phyloP scores from a whole-genome alignment of 64 coral and sea anemone genomes.

The Pocillopora damicornis region DNA sequence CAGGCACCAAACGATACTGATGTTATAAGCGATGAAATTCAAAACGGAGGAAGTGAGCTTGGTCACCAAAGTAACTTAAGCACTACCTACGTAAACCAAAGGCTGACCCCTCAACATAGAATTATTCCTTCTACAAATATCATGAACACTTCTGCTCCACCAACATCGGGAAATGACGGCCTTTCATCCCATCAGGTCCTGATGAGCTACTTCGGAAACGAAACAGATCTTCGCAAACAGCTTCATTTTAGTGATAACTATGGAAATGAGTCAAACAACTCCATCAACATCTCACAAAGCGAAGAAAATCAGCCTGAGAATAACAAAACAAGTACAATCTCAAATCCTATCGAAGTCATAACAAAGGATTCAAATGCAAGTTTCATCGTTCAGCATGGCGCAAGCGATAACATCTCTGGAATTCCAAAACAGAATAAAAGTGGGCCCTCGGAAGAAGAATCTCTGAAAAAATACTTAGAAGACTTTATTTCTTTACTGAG shows the following conservation, averaged over 20 bases:
- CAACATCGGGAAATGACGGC: neutral
- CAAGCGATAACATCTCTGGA: neutral
- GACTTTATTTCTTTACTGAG: conserved; percentile 18
- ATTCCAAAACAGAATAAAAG: neutral
- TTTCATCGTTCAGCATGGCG: neutral
- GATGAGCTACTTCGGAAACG: conserved; percentile 73
- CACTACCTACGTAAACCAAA: neutral
- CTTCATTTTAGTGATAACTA: neutral
- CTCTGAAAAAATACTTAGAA: conserved; percentile 8
- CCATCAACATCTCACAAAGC: neutral
- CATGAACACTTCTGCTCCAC: neutral
- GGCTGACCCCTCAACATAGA: neutral
- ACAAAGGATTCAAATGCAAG: neutral
- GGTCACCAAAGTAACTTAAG: neutral
- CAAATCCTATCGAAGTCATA: neutral
- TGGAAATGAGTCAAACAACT: neutral
- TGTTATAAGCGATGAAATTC: neutral
- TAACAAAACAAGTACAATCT: neutral
- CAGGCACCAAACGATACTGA: neutral
- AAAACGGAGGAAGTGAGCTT: neutral
- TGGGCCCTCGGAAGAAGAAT: neutral
- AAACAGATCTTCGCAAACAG: conserved; percentile 49
- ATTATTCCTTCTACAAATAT: neutral
- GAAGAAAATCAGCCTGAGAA: neutral
- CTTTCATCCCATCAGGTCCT: conserved; percentile 57